Percentiles rank a stretch among this genome's conserved stretches.
Evolutionary conservation across 23 tunicate genomes (phyloP).

Genomic region (Botrylloides violaceus): DNA sequence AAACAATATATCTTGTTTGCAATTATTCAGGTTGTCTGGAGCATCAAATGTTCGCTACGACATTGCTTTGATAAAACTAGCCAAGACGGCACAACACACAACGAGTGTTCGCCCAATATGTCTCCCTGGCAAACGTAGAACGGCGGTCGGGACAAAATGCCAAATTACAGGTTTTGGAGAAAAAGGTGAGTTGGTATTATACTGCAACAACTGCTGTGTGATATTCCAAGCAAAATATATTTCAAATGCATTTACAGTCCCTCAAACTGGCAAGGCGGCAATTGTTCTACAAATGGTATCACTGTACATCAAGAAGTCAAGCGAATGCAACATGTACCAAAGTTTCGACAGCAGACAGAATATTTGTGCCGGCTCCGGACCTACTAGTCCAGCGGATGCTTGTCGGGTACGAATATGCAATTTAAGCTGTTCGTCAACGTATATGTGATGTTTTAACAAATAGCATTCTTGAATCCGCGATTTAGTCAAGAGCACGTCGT

Average conservation of each 20-base stretch:
- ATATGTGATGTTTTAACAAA: too few species aligned
- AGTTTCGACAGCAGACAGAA: conserved; percentile 9
- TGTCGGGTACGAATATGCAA: conserved; percentile 38
- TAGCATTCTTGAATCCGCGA: too few species aligned
- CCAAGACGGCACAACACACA: conserved; percentile 6
- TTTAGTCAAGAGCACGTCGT: too few species aligned
- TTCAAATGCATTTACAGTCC: too few species aligned
- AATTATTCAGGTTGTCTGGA: not conserved
- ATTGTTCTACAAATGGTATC: conserved; percentile 16
- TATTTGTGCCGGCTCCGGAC: conserved; percentile 57
- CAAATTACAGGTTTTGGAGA: conserved; percentile 67
- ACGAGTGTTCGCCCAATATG: conserved; percentile 6
- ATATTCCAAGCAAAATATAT: too few species aligned
- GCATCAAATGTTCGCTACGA: conserved; percentile 31
- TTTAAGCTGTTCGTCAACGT: too few species aligned
- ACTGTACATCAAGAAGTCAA: conserved; percentile 1
- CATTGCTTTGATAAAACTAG: conserved; percentile 47
- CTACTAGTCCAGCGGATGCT: conserved; percentile 37
- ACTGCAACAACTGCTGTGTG: too few species aligned
- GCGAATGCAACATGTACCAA: not conserved
- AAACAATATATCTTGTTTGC: too few species aligned
- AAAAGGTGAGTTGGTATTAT: conserved; percentile 24
- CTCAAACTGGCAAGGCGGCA: too few species aligned
- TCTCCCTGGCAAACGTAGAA: not conserved
- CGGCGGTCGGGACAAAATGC: conserved; percentile 26